Conservation (phyloP, 2,113 vertebrate genomes). For the Dicentrarchus labrax region DNA sequence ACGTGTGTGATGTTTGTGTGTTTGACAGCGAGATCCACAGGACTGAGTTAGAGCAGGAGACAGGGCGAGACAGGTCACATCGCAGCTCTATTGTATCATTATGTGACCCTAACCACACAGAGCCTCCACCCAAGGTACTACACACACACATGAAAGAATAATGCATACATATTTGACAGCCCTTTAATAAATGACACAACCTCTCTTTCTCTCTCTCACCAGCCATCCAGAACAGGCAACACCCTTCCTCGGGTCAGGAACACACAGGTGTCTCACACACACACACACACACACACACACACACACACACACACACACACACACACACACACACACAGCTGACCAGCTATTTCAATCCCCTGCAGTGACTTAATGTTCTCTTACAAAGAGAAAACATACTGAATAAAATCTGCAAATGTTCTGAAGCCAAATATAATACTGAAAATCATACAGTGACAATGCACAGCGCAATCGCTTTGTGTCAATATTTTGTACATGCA, state of each 20-base stretch:
- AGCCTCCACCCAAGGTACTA: conserved; percentile 93
- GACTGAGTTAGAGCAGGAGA: conserved; percentile 86
- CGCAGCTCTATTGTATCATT: conserved; percentile 69
- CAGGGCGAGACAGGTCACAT: conserved; percentile 70
- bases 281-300: conserved; percentile 17
- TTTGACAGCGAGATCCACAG: conserved; percentile 88
- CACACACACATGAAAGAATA: not conserved
- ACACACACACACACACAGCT: conserved; percentile 19
- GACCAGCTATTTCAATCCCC: not conserved
- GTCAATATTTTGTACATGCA: not conserved
- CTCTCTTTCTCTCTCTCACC: conserved; percentile 18
- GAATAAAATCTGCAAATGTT: not conserved
- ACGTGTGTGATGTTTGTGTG: not conserved
- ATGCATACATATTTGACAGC: too few species aligned
- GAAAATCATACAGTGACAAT: too few species aligned
- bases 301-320: conserved; percentile 15
- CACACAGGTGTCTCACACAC: conserved; percentile 71
- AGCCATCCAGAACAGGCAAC: conserved; percentile 82
- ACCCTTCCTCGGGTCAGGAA: conserved; percentile 54
- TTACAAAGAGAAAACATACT: not conserved
- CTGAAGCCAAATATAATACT: not conserved
- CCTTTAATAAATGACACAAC: too few species aligned
- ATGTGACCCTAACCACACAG: conserved; percentile 59
- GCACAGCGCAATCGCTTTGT: not conserved
- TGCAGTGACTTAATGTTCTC: not conserved